Evolutionary conservation across 1,140 invertebrate species (phyloP), one percentile per base, ranked within the genome.

Genomic region (Drosophila littoralis): DNA sequence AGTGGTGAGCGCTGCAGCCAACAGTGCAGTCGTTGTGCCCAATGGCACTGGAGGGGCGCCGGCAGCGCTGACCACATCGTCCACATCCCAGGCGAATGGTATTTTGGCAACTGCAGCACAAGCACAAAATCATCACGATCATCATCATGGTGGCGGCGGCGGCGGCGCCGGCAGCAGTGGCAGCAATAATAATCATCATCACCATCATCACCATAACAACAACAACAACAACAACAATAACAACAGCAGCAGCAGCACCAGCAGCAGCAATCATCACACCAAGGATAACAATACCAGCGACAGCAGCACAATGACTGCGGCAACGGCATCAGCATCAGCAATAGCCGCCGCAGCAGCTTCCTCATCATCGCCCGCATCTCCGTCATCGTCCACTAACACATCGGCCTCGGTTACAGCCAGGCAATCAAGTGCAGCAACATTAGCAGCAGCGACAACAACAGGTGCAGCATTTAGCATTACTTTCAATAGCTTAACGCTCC

Each of bases 71-170:
- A 12, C 75, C 35, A 58, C 50, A 22, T 43, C 64, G 22, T 35
- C 74, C 8, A 13, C 69, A 48, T 43, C 61, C 6, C 75, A 79
- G 43, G 79, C 79, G 17, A 91, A 91, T 48, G 83, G 84, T 43
- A 61, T 84, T 40, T 63, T 89, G 78, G 75, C 61, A 70, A 54
- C 69, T 58, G 60, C 74, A 52, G 65, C 77, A 28, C 85, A 91
- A 80, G 85, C 82, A 73, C 83, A 88, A 85, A 86, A 81, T 55
- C 84, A 89, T 80, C 84, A 89, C 46, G 81, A 86, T 28, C 79
- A 86, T 79, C 82, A 86, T 70, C 79, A 88, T 51, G 74, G 71
- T 66, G 73, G 57, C 75, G 71, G 60, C 75, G 72, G 71, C 69
- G 73, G 57, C 75, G 71, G 60, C 75, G 72, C 59, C 67, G 69